These are phyloP conservation scores for Halcyon leucocephala DNA, from an alignment of 2,797 vertebrate genomes.

Conservation along the genomic window DNA sequence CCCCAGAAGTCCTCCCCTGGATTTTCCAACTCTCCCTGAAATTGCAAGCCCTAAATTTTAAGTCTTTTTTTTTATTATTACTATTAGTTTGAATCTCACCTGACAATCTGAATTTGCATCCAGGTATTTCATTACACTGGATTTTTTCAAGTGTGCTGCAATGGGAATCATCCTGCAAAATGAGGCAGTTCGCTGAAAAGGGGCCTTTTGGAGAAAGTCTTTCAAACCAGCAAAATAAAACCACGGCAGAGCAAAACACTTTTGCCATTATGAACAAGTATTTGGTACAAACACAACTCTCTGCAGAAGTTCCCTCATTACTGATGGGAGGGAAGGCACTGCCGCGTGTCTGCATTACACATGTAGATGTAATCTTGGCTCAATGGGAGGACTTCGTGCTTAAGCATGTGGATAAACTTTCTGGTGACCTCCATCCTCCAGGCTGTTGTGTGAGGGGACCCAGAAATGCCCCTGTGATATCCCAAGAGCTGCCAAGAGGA, in stretches of 20 bases:
- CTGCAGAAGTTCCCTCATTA: background rate
- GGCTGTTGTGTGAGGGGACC: background rate
- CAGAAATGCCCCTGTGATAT: fast-evolving
- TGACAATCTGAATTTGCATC: background rate
- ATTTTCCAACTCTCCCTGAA: background rate
- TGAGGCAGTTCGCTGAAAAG: background rate
- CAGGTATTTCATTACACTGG: background rate
- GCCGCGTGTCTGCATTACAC: fast-evolving
- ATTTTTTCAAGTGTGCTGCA: background rate
- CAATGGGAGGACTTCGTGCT: fast-evolving
- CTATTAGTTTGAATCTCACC: background rate
- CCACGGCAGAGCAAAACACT: background rate
- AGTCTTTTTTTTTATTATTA: background rate
- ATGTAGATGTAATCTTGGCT: background rate
- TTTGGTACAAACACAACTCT: background rate
- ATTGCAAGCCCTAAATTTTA: background rate
- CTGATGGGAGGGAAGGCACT: background rate
- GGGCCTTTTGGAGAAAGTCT: background rate
- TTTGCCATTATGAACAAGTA: background rate
- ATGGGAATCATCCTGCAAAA: background rate
- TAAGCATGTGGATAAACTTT: background rate
- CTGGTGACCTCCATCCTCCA: background rate
- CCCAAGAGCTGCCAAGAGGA: background rate
- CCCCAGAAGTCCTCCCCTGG: background rate
- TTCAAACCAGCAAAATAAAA: background rate